These are phyloP conservation scores for Sclerurus mexicanus DNA, from an alignment of 2,113 vertebrate genomes.

Conservation along the genomic window DNA sequence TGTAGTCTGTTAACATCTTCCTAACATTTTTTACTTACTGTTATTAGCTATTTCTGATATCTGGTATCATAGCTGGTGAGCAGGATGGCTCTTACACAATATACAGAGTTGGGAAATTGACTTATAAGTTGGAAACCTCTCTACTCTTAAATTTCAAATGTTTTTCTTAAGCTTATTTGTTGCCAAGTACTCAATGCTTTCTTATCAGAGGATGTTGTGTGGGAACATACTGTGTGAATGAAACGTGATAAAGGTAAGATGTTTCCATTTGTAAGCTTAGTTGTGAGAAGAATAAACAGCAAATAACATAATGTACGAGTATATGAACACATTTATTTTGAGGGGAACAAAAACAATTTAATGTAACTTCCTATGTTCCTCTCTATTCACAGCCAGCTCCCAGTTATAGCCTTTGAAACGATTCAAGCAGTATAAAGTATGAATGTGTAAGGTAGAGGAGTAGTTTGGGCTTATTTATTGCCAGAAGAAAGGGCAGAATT, in stretches of 20 bases:
- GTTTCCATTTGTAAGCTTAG: not conserved
- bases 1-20: not conserved
- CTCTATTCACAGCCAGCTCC: not conserved
- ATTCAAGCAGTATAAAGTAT: not conserved
- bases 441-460: not conserved
- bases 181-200: not conserved
- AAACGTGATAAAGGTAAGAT: not conserved
- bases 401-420: not conserved
- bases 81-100: not conserved
- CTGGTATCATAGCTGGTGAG: not conserved
- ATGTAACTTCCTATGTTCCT: not conserved
- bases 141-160: not conserved
- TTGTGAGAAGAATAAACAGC: not conserved
- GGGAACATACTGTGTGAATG: not conserved
- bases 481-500: accelerated
- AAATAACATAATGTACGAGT: not conserved
- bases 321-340: not conserved
- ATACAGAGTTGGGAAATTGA: not conserved
- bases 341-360: not conserved
- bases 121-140: not conserved
- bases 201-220: not conserved
- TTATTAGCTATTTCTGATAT: not conserved
- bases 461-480: not conserved
- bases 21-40: not conserved
- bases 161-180: not conserved